phyloP scores from a whole-genome alignment of 2,888 invertebrate genomes.

The Iselma pallidipennis region DNA sequence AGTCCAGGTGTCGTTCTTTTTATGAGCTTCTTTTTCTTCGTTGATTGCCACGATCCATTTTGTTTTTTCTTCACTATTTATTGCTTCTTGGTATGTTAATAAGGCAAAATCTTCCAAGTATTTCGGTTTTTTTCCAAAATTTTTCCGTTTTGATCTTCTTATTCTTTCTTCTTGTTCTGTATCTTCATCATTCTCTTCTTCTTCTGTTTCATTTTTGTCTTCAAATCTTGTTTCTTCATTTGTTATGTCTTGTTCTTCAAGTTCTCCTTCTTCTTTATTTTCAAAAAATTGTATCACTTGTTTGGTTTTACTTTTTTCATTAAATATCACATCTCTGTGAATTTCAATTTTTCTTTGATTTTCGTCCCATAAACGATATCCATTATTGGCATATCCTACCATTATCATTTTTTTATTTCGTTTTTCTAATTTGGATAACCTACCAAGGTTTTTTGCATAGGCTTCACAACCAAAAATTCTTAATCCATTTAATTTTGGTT shows the following conservation, averaged over 20 bases:
- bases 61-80: constrained; percentile 15
- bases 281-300: too few relatives aligned
- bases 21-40: constrained; percentile 27
- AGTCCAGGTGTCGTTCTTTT: constrained; percentile 32
- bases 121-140: constrained; percentile 7
- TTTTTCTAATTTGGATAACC: constrained; percentile 36
- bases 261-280: neutral
- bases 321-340: constrained; percentile 25
- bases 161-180: neutral
- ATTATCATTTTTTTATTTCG: constrained; percentile 36
- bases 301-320: too few relatives aligned
- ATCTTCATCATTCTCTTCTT: constrained; percentile 2
- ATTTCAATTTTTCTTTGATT: constrained; percentile 12
- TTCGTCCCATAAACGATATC: constrained; percentile 26
- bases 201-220: neutral
- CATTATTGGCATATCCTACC: constrained; percentile 26
- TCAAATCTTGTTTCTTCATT: neutral
- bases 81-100: constrained; percentile 28
- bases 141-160: constrained; percentile 6
- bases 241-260: constrained; percentile 1
- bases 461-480: constrained; percentile 40
- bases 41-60: constrained; percentile 30
- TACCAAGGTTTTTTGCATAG: constrained; percentile 36
- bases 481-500: constrained; percentile 38
- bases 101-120: constrained; percentile 11